These are phyloP conservation scores for Blennius ocellaris DNA, from an alignment of 2,113 vertebrate species.

Conservation along the genomic window DNA sequence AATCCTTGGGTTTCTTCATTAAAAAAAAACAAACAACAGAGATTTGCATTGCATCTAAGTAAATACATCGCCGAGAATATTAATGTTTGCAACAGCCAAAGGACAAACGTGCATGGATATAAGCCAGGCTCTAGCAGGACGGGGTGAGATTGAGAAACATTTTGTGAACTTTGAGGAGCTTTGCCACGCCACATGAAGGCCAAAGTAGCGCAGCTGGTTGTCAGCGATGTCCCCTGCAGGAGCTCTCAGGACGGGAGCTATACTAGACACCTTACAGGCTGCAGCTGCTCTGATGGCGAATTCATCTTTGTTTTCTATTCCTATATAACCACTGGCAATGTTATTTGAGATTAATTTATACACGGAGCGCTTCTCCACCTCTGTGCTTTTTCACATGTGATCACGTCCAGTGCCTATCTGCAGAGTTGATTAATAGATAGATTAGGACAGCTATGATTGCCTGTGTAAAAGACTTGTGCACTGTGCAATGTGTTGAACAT, in stretches of 20 bases:
- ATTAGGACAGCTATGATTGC: not conserved
- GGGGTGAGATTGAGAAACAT: not conserved
- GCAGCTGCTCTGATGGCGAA: conserved; percentile 48
- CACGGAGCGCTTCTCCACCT: conserved; percentile 24
- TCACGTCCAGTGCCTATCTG: not conserved
- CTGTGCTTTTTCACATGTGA: conserved; percentile 1
- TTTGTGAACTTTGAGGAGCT: not conserved
- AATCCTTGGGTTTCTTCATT: too few relatives aligned
- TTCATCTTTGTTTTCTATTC: not conserved
- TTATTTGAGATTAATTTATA: conserved; percentile 16
- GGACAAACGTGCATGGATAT: too few relatives aligned
- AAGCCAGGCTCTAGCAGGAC: too few relatives aligned
- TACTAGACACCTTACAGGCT: conserved; percentile 12
- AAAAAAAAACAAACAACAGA: too few relatives aligned
- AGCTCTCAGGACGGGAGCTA: conserved; percentile 13
- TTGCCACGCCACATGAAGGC: conserved; percentile 7
- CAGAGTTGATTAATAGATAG: conserved; percentile 14
- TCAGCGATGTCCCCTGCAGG: conserved; percentile 20
- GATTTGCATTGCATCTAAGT: not conserved
- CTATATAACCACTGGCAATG: conserved; percentile 3
- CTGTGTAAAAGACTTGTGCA: not conserved
- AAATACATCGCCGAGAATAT: too few relatives aligned
- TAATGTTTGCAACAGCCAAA: too few relatives aligned
- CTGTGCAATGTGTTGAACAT: conserved; percentile 3
- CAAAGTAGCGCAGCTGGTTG: conserved; percentile 27